Conservation (phyloP, 1,140 invertebrate genomes). For the Micrasema minimum region DNA sequence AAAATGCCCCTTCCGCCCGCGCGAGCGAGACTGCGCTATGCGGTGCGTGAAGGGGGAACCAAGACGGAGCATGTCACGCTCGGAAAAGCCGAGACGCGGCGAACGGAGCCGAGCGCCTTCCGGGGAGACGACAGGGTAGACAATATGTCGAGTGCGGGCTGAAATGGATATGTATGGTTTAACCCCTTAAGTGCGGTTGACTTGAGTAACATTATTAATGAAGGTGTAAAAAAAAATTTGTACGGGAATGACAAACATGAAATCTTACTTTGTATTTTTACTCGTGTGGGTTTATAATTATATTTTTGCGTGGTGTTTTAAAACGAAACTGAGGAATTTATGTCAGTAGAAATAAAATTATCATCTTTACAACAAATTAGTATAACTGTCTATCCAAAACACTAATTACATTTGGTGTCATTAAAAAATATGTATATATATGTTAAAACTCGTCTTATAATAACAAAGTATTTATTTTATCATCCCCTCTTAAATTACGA, state of each 20-base stretch:
- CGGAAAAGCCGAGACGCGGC: not conserved
- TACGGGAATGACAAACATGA: not conserved
- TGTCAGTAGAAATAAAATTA: not conserved
- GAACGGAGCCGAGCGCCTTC: not conserved
- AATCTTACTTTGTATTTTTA: not conserved
- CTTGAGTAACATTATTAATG: not conserved
- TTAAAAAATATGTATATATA: too few species aligned
- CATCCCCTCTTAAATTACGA: too few species aligned
- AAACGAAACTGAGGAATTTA: not conserved
- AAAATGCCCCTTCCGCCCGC: slow-evolving; percentile 21
- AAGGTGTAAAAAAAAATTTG: not conserved
- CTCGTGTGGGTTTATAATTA: not conserved
- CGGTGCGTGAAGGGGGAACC: not conserved
- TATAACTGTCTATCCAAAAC: too few species aligned
- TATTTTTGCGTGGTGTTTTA: not conserved
- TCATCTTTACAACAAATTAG: not conserved
- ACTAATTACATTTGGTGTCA: too few species aligned
- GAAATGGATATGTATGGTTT: slow-evolving; percentile 29
- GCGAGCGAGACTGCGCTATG: not conserved
- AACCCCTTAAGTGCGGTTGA: slow-evolving; percentile 17
- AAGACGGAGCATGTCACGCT: not conserved
- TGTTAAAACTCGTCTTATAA: too few species aligned
- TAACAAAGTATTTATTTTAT: too few species aligned
- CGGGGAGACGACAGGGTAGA: not conserved
- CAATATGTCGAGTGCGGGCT: not conserved